Conservation (phyloP, 2,888 invertebrate genomes). For the Mactromeris polynyma region DNA sequence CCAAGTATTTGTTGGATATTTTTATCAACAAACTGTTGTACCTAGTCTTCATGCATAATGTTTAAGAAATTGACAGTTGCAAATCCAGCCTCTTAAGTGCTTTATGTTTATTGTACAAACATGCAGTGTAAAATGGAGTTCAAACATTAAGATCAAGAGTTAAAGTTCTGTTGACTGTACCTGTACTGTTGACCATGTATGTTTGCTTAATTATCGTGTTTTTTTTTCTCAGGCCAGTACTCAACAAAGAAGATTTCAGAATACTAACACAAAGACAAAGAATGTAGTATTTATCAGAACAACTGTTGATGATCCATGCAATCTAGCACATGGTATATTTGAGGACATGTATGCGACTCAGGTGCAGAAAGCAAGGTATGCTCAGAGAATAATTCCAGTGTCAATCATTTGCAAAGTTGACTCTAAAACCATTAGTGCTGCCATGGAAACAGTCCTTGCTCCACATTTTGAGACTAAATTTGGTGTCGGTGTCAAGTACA, state of each 20-base stretch:
- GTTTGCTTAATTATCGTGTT: neutral
- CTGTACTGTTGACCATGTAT: neutral
- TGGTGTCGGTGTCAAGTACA: conserved; percentile 75
- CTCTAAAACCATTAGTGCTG: conserved; percentile 91
- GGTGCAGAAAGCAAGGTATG: conserved; percentile 91
- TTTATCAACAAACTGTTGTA: no score
- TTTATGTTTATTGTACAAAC: no score
- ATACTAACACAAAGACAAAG: conserved; percentile 93
- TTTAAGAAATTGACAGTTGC: no score
- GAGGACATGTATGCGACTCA: conserved; percentile 90
- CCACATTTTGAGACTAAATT: conserved; percentile 89
- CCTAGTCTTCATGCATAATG: no score
- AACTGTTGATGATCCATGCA: conserved; percentile 91
- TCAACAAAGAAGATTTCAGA: conserved; percentile 87
- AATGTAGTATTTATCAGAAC: conserved; percentile 96
- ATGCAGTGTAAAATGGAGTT: no score
- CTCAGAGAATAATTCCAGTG: conserved; percentile 94
- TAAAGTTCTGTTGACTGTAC: no score
- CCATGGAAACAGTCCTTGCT: conserved; percentile 91
- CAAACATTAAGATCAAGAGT: no score
- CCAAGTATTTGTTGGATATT: no score
- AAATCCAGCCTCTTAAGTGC: no score
- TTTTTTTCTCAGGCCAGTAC: neutral
- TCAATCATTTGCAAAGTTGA: conserved; percentile 93
- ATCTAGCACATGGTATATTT: conserved; percentile 91